These are phyloP conservation scores for Alligator mississippiensis DNA, from an alignment of 2,113 vertebrate species.

Conservation along the genomic window DNA sequence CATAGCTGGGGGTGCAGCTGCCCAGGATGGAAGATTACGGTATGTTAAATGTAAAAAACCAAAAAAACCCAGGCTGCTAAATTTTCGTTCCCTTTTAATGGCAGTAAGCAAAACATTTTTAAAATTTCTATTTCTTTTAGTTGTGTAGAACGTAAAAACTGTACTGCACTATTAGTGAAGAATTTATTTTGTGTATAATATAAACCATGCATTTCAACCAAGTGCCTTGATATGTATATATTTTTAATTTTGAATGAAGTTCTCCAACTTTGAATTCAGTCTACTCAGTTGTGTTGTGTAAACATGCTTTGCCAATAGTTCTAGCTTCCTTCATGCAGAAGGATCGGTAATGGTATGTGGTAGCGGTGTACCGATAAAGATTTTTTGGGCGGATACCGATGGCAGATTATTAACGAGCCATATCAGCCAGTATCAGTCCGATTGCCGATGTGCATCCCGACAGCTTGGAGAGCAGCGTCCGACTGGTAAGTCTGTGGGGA, in stretches of 20 bases:
- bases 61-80: neutral
- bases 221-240: too few species aligned
- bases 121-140: neutral
- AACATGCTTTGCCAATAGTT: neutral
- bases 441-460: too few species aligned
- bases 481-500: too few species aligned
- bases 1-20: slow-evolving; percentile 94
- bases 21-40: slow-evolving; percentile 95
- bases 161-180: neutral
- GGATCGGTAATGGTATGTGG: too few species aligned
- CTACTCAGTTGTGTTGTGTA: neutral
- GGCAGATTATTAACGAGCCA: too few species aligned
- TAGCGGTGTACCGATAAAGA: too few species aligned
- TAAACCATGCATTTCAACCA: neutral
- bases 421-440: too few species aligned
- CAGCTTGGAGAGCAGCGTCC: too few species aligned
- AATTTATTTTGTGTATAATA: neutral
- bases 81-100: neutral
- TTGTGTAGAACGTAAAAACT: neutral
- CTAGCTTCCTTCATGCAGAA: neutral
- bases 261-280: neutral
- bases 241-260: too few species aligned
- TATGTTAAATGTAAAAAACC: slow-evolving; percentile 69
- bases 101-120: neutral
- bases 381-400: too few species aligned